A percentile compares a stretch with the other conserved stretches of the same genome.
Conservation (phyloP, 2,888 invertebrate species). For the Andrena flavipes region DNA sequence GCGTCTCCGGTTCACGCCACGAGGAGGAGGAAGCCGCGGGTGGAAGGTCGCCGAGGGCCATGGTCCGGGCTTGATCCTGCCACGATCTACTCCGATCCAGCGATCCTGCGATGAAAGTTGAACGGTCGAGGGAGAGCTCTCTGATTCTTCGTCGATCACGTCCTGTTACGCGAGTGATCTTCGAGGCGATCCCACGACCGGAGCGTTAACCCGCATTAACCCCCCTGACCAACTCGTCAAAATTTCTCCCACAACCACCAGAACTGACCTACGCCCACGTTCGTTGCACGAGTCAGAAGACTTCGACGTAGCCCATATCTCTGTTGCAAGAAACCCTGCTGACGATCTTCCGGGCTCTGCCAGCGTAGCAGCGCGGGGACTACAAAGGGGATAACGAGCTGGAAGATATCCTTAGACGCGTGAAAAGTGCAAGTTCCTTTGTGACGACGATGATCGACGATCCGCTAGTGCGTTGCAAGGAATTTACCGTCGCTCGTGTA, state of each 20-base stretch:
- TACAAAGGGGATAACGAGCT: neutral
- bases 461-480: neutral
- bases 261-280: too few species aligned
- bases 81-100: conserved; percentile 7
- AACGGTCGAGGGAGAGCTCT: neutral
- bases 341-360: too few species aligned
- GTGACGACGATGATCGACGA: conserved; percentile 4
- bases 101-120: neutral
- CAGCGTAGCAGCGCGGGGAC: neutral
- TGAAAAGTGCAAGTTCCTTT: neutral
- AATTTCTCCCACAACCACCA: neutral
- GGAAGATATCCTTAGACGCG: neutral
- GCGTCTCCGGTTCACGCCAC: conserved; percentile 48
- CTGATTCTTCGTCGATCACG: neutral
- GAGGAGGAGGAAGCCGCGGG: conserved; percentile 16
- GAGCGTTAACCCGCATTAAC: conserved; percentile 38
- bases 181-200: conserved; percentile 26
- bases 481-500: neutral
- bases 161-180: neutral
- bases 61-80: conserved; percentile 24
- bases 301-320: too few species aligned
- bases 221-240: conserved; percentile 11
- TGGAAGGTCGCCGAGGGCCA: conserved; percentile 38
- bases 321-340: too few species aligned
- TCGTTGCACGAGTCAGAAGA: too few species aligned